Percentiles rank a stretch among this genome's conserved stretches.
These are phyloP conservation scores for Acleris laterana DNA, from an alignment of 2,888 invertebrate genomes.

Conservation along the genomic window DNA sequence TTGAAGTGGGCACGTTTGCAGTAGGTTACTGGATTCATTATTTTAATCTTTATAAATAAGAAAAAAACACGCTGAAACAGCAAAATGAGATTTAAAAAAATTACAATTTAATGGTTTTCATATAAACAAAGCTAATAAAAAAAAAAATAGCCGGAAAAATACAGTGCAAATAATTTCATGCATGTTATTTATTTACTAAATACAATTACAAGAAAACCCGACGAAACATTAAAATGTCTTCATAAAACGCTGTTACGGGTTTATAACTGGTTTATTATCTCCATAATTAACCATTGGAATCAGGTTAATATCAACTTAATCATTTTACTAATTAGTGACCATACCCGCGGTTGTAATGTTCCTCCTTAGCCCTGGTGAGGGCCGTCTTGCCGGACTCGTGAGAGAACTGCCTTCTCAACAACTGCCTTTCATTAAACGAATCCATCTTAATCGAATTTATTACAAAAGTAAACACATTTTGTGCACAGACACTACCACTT, in stretches of 20 bases:
- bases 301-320: slow-evolving; percentile 18
- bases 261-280: not conserved
- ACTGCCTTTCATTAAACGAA: slow-evolving; percentile 32
- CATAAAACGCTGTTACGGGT: not conserved
- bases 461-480: slow-evolving; percentile 15
- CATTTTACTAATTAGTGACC: slow-evolving; percentile 34
- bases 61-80: no score
- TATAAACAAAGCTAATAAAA: no score
- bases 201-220: not conserved
- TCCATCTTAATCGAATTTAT: slow-evolving; percentile 42
- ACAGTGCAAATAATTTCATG: no score
- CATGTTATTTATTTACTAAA: not conserved
- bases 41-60: no score
- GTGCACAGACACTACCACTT: not conserved
- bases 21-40: no score
- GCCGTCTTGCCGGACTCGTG: slow-evolving; percentile 77
- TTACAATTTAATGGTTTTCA: no score
- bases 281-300: not conserved
- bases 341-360: slow-evolving; percentile 74
- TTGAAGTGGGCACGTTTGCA: not conserved
- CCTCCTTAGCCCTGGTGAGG: slow-evolving; percentile 67
- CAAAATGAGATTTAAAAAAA: no score
- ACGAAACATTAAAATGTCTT: not conserved
- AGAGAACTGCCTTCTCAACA: slow-evolving; percentile 74
- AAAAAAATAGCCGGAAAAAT: no score